These are phyloP conservation scores for Phocoena phocoena DNA, from an alignment of 2,113 vertebrate genomes.

Conservation along the genomic window DNA sequence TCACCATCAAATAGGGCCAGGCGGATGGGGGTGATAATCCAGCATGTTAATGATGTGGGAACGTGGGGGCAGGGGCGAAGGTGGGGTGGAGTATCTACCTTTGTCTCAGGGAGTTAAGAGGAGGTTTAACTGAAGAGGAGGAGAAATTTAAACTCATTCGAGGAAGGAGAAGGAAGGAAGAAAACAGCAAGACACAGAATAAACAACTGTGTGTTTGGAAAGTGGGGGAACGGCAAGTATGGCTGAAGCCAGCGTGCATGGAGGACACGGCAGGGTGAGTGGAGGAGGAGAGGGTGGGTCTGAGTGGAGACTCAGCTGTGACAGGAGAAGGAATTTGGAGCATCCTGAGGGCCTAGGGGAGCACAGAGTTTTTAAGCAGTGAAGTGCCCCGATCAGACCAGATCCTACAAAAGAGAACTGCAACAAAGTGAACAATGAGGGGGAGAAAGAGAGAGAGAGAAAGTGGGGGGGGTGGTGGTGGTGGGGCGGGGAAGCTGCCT, in stretches of 20 bases:
- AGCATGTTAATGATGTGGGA: too few species aligned
- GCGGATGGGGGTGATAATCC: background rate
- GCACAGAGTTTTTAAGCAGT: background rate
- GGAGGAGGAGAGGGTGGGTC: background rate
- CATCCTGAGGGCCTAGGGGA: background rate
- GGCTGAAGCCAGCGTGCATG: background rate
- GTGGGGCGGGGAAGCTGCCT: too few species aligned
- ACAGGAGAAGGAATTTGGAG: background rate
- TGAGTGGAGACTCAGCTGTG: background rate
- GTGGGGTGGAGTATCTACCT: background rate
- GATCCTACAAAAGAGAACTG: background rate
- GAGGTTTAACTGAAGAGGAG: background rate
- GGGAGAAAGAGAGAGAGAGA: background rate
- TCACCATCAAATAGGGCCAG: background rate
- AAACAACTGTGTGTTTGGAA: background rate
- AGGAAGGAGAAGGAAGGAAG: background rate
- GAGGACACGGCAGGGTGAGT: background rate
- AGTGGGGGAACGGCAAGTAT: background rate
- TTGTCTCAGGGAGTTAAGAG: background rate
- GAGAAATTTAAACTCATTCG: background rate
- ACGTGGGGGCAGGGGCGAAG: accelerated
- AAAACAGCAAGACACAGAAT: background rate
- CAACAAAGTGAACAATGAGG: background rate
- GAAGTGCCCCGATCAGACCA: background rate
- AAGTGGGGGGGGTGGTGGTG: too few species aligned